Base-by-base conservation (phyloP, 2,113 vertebrate genomes). In the Trichechus manatus region DNA sequence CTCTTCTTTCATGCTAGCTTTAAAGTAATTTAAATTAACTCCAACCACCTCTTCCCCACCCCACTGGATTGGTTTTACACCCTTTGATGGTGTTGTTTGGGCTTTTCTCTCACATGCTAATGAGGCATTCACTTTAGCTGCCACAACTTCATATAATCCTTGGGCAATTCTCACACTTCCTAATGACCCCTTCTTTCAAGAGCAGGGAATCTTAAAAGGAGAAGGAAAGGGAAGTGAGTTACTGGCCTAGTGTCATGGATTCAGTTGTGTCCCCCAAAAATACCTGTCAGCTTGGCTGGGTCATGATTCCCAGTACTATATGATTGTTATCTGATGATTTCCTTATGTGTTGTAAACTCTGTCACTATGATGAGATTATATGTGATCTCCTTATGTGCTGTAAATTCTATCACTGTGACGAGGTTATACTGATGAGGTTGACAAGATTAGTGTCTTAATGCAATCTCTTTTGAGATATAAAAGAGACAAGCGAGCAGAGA, bases 91-190 rank as follows among this genome's bases (percentile, higher is more conserved):
- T 97, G 92, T 97, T 97, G 92, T 97, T 96, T 91, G 83, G 97
- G 92, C 96, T 97, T 96, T 95, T 93, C 96, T 98, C 97, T 97
- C 98, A 98, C 89, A 98, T 98, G 97, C 93, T 98, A 98, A 98
- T 98, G 92, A 98, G 63, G 59, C 83, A 93, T 97, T 98, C 95
- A 92, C 91, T 96, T 93, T 81, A 91, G 61, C 50, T 89, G 84
- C 96, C 72, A 96, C 95, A 92, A 95, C 93, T 82, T 94, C 95
- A 92, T 86, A 90, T 95, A 98, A 97, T 97, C 95, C 97, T 96
- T 79, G 87, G 82, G 89, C 89, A 86, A 96, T 95, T 97, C 98
- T 98, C 97, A 98, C 98, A 97, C 97, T 97, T 98, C 93, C 95
- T 96, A 97, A 97, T 96, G 97, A 93, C 95, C 97, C 82, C 82